These are phyloP conservation scores for Magallana nippona DNA, from an alignment of 2,888 invertebrate species.

Conservation along the genomic window DNA sequence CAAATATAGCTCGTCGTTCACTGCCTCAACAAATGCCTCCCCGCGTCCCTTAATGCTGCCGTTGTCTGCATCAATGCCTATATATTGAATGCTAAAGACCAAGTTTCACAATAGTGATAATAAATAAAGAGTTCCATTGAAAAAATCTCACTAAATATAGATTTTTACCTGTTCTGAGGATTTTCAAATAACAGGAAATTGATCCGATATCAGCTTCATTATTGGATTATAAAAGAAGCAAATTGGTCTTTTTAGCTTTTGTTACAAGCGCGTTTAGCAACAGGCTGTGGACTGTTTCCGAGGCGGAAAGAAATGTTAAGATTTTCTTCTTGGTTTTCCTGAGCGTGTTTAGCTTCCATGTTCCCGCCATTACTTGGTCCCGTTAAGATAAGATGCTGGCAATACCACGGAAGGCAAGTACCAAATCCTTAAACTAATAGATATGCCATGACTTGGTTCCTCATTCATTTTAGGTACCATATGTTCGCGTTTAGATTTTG, in stretches of 20 bases:
- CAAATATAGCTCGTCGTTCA: background rate
- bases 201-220: conserved; percentile 24
- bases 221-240: conserved; percentile 27
- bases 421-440: background rate
- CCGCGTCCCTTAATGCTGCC: conserved; percentile 7
- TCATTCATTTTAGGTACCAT: too few relatives aligned
- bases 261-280: background rate
- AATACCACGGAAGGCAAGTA: conserved; percentile 61
- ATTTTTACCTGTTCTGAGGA: background rate
- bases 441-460: too few relatives aligned
- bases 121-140: background rate
- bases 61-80: conserved; percentile 34
- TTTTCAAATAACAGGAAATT: conserved; percentile 4
- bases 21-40: background rate
- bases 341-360: conserved; percentile 47
- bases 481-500: too few relatives aligned
- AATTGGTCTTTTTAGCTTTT: background rate
- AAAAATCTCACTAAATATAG: background rate
- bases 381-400: conserved; percentile 56
- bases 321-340: background rate
- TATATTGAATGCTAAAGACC: background rate
- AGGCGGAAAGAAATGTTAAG: background rate
- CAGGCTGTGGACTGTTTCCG: background rate
- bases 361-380: conserved; percentile 58
- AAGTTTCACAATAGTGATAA: background rate